A percentile compares a stretch with the other conserved stretches of the same genome.
phyloP scores from a whole-genome alignment of 30 jellyfish, hydroid and myxozoan species.

The Phacellophora camtschatica region DNA sequence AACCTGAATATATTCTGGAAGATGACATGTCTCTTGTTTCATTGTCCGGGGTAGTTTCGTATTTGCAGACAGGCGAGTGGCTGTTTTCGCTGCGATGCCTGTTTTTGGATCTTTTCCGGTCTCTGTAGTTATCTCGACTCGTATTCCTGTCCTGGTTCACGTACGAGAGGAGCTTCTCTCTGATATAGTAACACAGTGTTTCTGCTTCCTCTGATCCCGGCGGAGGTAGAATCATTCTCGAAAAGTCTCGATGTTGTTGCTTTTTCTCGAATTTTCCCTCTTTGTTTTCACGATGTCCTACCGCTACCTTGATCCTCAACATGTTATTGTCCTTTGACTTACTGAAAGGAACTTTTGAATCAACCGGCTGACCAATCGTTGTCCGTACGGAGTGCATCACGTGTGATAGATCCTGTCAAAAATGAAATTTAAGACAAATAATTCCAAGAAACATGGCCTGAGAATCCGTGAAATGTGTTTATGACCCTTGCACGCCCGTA shows the following conservation, averaged over 20 bases:
- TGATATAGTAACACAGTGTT: slow-evolving; percentile 55
- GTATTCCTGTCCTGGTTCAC: slow-evolving; percentile 23
- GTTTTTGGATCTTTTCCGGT: slow-evolving; percentile 16
- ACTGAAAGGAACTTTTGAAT: neutral
- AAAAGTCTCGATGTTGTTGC: slow-evolving; percentile 14
- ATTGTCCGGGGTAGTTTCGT: neutral
- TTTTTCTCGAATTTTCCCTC: neutral
- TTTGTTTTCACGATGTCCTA: neutral
- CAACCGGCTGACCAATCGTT: slow-evolving; percentile 36
- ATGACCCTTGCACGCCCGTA: too few species aligned
- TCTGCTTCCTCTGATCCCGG: slow-evolving; percentile 88
- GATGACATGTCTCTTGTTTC: neutral
- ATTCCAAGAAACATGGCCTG: too few species aligned
- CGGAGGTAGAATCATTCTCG: slow-evolving; percentile 76
- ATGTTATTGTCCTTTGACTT: slow-evolving; percentile 32
- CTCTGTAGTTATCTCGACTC: slow-evolving; percentile 3
- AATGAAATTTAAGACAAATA: too few species aligned
- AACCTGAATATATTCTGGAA: neutral
- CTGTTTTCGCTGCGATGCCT: slow-evolving; percentile 21
- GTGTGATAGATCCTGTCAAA: slow-evolving; percentile 34
- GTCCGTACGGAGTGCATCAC: slow-evolving; percentile 44
- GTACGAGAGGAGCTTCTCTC: slow-evolving; percentile 45
- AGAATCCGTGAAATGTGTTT: too few species aligned
- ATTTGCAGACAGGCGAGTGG: slow-evolving; percentile 13
- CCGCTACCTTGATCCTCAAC: slow-evolving; percentile 46